Evolutionary conservation across 1,140 invertebrate genomes (phyloP).

Genomic region (Mizuhopecten yessoensis): DNA sequence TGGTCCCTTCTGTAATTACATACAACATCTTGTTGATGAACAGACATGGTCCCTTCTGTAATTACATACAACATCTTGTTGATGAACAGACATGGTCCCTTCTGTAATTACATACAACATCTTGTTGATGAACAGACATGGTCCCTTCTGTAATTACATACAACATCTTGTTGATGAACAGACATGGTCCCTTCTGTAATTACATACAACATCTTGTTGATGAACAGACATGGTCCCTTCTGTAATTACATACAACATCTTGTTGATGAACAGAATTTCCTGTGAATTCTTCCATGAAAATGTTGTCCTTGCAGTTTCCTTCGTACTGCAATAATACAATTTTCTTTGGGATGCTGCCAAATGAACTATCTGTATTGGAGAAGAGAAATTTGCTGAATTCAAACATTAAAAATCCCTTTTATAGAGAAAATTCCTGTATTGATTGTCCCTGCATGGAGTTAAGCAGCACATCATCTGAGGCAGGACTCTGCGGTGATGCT

Average conservation of each 20-base stretch:
- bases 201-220: background rate
- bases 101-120: background rate
- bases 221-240: background rate
- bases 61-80: background rate
- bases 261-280: background rate
- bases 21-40: background rate
- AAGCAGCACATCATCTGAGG: background rate
- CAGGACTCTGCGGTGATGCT: background rate
- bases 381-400: constrained; percentile 28
- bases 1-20: too few species aligned
- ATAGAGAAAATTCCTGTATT: constrained; percentile 24
- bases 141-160: background rate
- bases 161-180: background rate
- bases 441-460: background rate
- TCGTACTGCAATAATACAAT: background rate
- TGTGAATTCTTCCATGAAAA: background rate
- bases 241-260: background rate
- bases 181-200: too few species aligned
- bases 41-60: too few species aligned
- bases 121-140: background rate
- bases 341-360: constrained; percentile 24
- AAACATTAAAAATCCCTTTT: constrained; percentile 36
- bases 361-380: constrained; percentile 13
- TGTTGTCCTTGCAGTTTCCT: constrained; percentile 6
- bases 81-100: too few species aligned